phyloP scores from a whole-genome alignment of 2,888 invertebrate species.

The Hirtodrosophila trivittata region DNA sequence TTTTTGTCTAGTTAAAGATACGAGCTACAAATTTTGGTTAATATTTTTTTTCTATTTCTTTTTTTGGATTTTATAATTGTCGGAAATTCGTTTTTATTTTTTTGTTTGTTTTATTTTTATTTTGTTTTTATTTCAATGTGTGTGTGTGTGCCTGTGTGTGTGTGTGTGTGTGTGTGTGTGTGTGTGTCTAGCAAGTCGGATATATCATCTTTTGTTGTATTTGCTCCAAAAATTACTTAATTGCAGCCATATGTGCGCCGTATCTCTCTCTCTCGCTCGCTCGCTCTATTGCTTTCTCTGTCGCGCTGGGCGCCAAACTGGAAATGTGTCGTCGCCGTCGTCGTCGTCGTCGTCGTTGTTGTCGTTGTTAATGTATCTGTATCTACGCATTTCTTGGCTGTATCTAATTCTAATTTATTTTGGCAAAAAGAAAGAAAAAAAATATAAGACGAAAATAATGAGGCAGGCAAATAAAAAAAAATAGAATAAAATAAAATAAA shows the following conservation, averaged over 20 bases:
- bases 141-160: background rate
- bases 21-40: too few species aligned
- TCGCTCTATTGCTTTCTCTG: background rate
- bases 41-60: constrained; percentile 15
- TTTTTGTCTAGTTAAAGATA: too few species aligned
- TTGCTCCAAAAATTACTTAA: constrained; percentile 73
- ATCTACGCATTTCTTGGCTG: constrained; percentile 61
- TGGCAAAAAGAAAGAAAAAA: constrained; percentile 52
- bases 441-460: constrained; percentile 42
- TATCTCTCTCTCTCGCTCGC: background rate
- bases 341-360: constrained; percentile 18
- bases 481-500: too few species aligned
- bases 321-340: constrained; percentile 72
- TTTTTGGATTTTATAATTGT: constrained; percentile 47
- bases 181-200: constrained; percentile 51
- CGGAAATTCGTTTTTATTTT: constrained; percentile 33
- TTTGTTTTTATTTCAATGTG: constrained; percentile 18
- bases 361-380: constrained; percentile 16
- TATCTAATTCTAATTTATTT: constrained; percentile 77
- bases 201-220: constrained; percentile 58
- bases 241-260: constrained; percentile 75
- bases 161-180: constrained; percentile 2
- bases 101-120: constrained; percentile 12
- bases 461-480: constrained; percentile 20
- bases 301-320: constrained; percentile 55